Evolutionary conservation across 2,888 invertebrate genomes (phyloP).

Genomic region (Nymphalis polychloros): DNA sequence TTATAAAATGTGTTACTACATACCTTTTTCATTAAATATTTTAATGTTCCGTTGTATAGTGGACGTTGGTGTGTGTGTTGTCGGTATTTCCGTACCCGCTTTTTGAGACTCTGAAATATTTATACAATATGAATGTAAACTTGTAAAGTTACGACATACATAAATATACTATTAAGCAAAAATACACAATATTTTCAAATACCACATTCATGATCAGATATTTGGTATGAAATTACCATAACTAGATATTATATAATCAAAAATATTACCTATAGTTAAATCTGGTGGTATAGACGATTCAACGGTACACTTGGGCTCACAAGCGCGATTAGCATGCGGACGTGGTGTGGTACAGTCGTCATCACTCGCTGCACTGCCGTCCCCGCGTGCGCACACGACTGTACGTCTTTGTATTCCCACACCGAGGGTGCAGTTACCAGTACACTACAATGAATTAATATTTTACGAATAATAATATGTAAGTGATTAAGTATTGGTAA

Average conservation of each 20-base stretch:
- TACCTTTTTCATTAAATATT: slow-evolving; percentile 51
- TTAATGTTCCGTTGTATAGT: slow-evolving; percentile 42
- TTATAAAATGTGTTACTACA: background rate
- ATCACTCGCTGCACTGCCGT: slow-evolving; percentile 49
- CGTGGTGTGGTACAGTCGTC: slow-evolving; percentile 62
- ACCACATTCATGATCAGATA: no score
- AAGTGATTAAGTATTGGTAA: background rate
- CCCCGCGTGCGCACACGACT: slow-evolving; percentile 73
- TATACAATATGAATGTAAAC: background rate
- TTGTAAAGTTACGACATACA: no score
- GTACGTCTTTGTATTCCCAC: slow-evolving; percentile 73
- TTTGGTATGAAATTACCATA: no score
- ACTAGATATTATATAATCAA: background rate
- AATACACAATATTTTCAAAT: no score
- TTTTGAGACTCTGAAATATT: slow-evolving; percentile 59
- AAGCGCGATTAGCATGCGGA: slow-evolving; percentile 56
- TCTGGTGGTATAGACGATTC: slow-evolving; percentile 46
- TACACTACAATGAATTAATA: slow-evolving; percentile 53
- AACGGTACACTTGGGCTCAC: slow-evolving; percentile 49
- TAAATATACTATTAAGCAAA: no score
- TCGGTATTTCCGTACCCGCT: slow-evolving; percentile 41
- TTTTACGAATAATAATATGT: background rate
- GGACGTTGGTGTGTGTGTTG: slow-evolving; percentile 26
- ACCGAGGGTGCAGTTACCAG: slow-evolving; percentile 60
- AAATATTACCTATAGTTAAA: slow-evolving; percentile 50